Base-by-base conservation (phyloP, 2,797 vertebrate species). In the Peromyscus aztecus region DNA sequence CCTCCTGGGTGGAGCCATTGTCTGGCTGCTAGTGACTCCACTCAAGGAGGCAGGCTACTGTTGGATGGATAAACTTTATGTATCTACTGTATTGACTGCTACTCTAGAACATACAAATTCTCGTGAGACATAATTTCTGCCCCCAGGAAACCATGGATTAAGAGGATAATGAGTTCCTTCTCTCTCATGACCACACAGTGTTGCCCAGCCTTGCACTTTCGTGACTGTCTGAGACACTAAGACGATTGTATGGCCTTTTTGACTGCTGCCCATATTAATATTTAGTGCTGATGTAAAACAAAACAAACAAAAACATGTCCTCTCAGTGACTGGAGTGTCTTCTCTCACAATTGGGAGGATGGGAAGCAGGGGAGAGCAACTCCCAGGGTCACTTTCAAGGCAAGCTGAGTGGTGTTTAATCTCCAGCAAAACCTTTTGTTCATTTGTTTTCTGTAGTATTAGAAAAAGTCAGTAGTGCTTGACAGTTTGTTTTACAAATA, bases 401-500 rank as follows among this genome's bases (percentile, higher is more conserved):
- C n/a, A 63, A 34, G 69, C 29, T 81, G 29, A 29, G n/a, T 34
- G 34, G 6, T 49, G 17, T 34, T 46, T 89, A 34, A 16, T 40
- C 82, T 80, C 10, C 46, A 73, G 14, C n/a, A 65, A 83, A 34
- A 69, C 46, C 29, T 76, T 93, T 49, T 85, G 31, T 88, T 82
- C 73, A 34, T 57, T 94, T 94, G 17, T 92, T 61, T 93, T 94
- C 73, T 43, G 11, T 76, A 12, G 13, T 83, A 65, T 88, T 89
- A 92, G 27, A 88, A 88, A 91, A 17, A 73, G 23, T 37, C 31
- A 84, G 65, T 87, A 88, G 37, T 71, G 52, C 7, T 13, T 89
- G 49, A 89, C 34, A 16, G 4, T 43, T 93, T 89, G 40, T 80
- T 91, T 96, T 87, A 78, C 14, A 95, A 88, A 27, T 83, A 65